Evolutionary conservation across 2,113 vertebrate genomes (phyloP), one percentile per base, ranked within the genome.

Genomic region (Cheilinus undulatus): DNA sequence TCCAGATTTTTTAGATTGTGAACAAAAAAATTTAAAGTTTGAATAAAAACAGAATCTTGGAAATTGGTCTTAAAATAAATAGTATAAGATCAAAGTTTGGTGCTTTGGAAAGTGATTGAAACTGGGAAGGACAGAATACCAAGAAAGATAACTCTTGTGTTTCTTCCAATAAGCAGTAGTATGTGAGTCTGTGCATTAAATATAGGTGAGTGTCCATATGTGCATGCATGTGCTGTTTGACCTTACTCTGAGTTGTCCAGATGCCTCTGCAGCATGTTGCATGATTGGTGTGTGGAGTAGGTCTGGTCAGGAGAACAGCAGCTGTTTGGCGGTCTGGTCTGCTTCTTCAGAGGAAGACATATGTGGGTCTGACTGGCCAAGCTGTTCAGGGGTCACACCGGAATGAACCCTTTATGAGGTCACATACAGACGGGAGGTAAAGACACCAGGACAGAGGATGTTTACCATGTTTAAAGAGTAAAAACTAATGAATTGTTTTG

Each of bases 301-400:
- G 14, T 72, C 63, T 85, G 84, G 65, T 84, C 85, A 85, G 76
- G 49, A 69, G 78, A 75, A 73, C 71, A 93, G 86, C 92, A 94
- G 91, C 91, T 93, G 92, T 91, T 91, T 77, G 67, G 78, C 66
- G 66, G 80, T 91, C 86, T 92, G 89, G 74, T 53, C 57, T 57
- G 62, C 43, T 69, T 76, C 76, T 83, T 91, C 79, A 62, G 73
- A 69, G 57, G 65, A 78, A 73, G 73, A 65, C 82, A 88, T 80
- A 82, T 89, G 89, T 83, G 78, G 68, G 49, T 78, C 77, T 85
- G 85, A 86, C 80, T 75, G 71, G 45, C 65, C 87, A 85, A 92
- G 87, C 81, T 85, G 87, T 91, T 88, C 77, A 86, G 82, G 86
- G 88, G 89, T 84, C 89, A 86, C 51, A 78, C 61, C 32, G 42